Evolutionary conservation across 2,888 invertebrate species (phyloP).

Genomic region (Clistopyga incitator): DNA sequence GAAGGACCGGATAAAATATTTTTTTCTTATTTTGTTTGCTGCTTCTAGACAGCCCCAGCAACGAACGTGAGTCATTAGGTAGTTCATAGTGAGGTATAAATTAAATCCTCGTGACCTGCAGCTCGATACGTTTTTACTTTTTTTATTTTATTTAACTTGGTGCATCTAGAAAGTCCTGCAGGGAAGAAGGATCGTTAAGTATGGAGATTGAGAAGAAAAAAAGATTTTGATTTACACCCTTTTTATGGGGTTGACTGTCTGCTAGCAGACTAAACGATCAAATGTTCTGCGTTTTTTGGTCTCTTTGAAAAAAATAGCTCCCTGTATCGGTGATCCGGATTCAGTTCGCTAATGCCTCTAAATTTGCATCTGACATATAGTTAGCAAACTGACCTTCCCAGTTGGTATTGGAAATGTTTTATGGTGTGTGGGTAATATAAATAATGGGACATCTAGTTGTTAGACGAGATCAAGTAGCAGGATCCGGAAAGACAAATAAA

Average conservation of each 20-base stretch:
- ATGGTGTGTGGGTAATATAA: background rate
- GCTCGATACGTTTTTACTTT: background rate
- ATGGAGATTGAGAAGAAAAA: conserved; percentile 27
- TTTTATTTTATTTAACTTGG: conserved; percentile 9
- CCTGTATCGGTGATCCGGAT: conserved; percentile 44
- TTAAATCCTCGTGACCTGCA: conserved; percentile 11
- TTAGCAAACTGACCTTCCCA: conserved; percentile 3
- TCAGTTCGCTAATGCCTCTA: conserved; percentile 28
- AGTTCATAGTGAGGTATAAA: background rate
- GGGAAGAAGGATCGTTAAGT: conserved; percentile 29
- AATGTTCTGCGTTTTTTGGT: conserved; percentile 36
- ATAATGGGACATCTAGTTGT: background rate
- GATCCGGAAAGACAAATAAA: conserved; percentile 2
- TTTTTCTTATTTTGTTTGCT: background rate
- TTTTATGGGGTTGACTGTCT: conserved; percentile 4
- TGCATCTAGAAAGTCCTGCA: background rate
- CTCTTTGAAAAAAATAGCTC: background rate
- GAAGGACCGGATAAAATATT: background rate
- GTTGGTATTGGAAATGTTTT: background rate
- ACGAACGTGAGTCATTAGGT: background rate
- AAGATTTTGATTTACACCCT: conserved; percentile 46
- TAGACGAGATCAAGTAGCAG: background rate
- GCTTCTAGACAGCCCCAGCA: background rate
- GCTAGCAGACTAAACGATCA: background rate
- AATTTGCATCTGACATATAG: conserved; percentile 70